Percentiles rank a stretch among this genome's conserved stretches.
Evolutionary conservation across 2,797 vertebrate species (phyloP).

Genomic region (Syngnathus rostellatus): DNA sequence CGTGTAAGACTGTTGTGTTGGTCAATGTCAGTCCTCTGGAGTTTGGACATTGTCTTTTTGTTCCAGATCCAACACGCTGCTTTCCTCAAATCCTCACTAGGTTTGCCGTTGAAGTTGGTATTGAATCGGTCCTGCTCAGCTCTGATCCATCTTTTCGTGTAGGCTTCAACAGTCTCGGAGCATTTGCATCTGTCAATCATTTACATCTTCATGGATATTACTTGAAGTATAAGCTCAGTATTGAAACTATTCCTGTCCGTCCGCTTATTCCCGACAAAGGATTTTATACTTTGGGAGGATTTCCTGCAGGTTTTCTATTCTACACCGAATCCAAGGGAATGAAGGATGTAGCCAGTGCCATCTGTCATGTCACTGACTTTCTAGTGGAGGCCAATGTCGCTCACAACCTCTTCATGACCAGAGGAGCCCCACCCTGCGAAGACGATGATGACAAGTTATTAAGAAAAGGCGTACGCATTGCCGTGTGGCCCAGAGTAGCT

Average conservation of each 20-base stretch:
- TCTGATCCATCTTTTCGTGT: slow-evolving; percentile 76
- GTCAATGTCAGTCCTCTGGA: slow-evolving; percentile 88
- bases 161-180: slow-evolving; percentile 91
- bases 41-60: slow-evolving; percentile 82
- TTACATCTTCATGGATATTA: slow-evolving; percentile 88
- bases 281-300: slow-evolving; percentile 59
- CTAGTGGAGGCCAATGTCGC: slow-evolving; percentile 68
- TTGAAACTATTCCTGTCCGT: slow-evolving; percentile 66
- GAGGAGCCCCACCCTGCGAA: slow-evolving; percentile 68
- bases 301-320: slow-evolving; percentile 78
- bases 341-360: slow-evolving; percentile 43
- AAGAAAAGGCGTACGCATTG: slow-evolving; percentile 72
- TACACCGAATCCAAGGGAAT: slow-evolving; percentile 60
- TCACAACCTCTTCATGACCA: slow-evolving; percentile 81
- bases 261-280: slow-evolving; percentile 55
- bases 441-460: slow-evolving; percentile 6
- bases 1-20: slow-evolving; percentile 64
- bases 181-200: slow-evolving; percentile 88
- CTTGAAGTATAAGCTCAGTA: slow-evolving; percentile 63
- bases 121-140: slow-evolving; percentile 82
- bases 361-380: slow-evolving; percentile 72
- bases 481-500: slow-evolving; percentile 77
- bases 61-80: slow-evolving; percentile 72
- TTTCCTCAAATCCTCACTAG: slow-evolving; percentile 63
- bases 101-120: slow-evolving; percentile 52